Evolutionary conservation across 2,888 invertebrate genomes (phyloP), one percentile per base, ranked within the genome.

Genomic region (Drosophila meridiana): DNA sequence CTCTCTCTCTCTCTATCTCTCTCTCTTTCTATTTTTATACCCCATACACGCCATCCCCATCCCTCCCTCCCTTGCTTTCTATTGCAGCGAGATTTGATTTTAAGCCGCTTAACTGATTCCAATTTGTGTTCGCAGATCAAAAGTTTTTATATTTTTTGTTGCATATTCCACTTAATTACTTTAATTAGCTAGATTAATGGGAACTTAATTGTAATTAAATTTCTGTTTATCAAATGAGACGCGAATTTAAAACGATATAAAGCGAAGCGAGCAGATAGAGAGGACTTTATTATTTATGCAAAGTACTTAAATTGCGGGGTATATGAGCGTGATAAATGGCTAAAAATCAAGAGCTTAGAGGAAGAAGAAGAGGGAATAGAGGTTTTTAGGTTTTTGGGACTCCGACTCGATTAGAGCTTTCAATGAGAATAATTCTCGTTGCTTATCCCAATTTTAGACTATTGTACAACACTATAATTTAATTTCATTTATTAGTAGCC

Each of bases 91-190:
- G 68, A 59, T 55, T 75, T 32, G 57, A 61, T 68, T 52, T 78
- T 80, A 80, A 71, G 76, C 80, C 68, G 78, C 68, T 80, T 80
- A 78, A 71, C 80, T 60, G 68, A 76, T 71, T 68, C 65, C 50
- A 73, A 78, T 69, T 67, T 78, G 79, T 55, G n/a, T 50, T 9
- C 58, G 38, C 70, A 71, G 73, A 77, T 77, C 76, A 76, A 68
- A 77, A 72, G 68, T 68, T 68, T 69, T 56, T 50, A 50, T 20
- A 3, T 47, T 61, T 64, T 42, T 63, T 43, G 38, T 52, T 28
- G 56, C 28, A 47, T 40, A 28, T 30, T 70, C 63, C 40, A 78
- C 50, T 65, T 74, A 69, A 77, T 74, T 74, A 62, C 45, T 66
- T 63, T 43, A 69, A 79, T 74, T 59, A 58, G 47, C 47, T 42